Conservation (phyloP, 1,140 invertebrate genomes). For the Aradophagus sp. region DNA sequence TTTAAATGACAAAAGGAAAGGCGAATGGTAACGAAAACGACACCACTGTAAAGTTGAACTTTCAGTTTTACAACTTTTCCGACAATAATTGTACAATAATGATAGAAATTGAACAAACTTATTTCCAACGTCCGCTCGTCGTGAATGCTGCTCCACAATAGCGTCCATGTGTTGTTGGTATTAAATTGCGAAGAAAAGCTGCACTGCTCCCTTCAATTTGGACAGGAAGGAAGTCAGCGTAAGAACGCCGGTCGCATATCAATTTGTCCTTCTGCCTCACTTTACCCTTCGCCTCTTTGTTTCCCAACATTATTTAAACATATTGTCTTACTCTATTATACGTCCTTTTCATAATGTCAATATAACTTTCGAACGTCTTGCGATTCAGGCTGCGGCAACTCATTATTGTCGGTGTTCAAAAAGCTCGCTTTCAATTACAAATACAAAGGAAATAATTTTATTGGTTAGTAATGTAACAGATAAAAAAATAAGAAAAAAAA, state of each 20-base stretch:
- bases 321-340: slow-evolving; percentile 46
- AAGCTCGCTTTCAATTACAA: no score
- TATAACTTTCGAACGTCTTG: slow-evolving; percentile 38
- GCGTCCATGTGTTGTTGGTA: slow-evolving; percentile 30
- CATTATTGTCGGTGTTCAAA: no score
- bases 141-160: slow-evolving; percentile 9
- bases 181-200: slow-evolving; percentile 54
- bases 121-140: slow-evolving; percentile 4
- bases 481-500: no score
- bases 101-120: background rate
- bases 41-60: background rate
- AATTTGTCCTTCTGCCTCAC: slow-evolving; percentile 59
- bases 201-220: slow-evolving; percentile 62
- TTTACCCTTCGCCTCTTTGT: slow-evolving; percentile 42
- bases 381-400: no score
- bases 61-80: background rate
- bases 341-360: slow-evolving; percentile 40
- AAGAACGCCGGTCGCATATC: slow-evolving; percentile 67
- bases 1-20: background rate
- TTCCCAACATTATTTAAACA: slow-evolving; percentile 43
- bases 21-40: background rate
- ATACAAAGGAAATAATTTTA: no score
- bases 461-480: no score
- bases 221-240: slow-evolving; percentile 70
- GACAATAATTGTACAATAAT: background rate